Base-by-base conservation (phyloP, 2,888 invertebrate genomes). In the Mesorhabditis spiculigera region DNA sequence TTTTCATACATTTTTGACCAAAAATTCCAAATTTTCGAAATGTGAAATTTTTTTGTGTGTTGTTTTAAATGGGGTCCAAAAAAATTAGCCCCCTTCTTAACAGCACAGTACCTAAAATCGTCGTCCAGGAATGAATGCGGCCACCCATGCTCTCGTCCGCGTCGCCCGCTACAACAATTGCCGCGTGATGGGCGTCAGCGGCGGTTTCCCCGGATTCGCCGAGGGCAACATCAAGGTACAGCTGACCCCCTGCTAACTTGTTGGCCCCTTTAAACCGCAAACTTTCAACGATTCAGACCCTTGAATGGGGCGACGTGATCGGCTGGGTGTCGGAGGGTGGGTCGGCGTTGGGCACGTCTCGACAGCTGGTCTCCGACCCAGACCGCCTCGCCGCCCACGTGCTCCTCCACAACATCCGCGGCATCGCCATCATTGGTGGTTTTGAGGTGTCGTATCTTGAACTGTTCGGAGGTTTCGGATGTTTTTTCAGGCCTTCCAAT, bases 161-260 rank as follows among this genome's bases (percentile, higher is more conserved):
- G 93, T 95, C 87, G 92, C 93, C 83, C 93, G 96, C 86, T 95
- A 93, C 87, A 90, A 93, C 75, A 95, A 95, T 3, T 94, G 94
- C 87, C 92, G 91, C 71, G 93, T 95, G 45, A 90, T 92, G 67
- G 96, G 94, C 67, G 91, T 97, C 68, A 93, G 94, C 83, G 95
- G 95, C 86, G 96, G 97, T 67, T 90, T 97, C 82, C 93, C 95
- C 87, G 97, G 97, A 42, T 90, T 97, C 63, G 90, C 93, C 82
- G 91, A 91, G 75, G 95, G 94, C 77, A 92, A 93, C 43, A 44
- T 78, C 8, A 71, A 65, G 43, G 16, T 70, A 58, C 13, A 13
- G n/a, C 58, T 58, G n/a, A 58, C n/a, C 13, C n/a, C 28, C 28
- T 28, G 28, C 28, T 28, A 28, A 28, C 28, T 28, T 28, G 1